These are phyloP conservation scores for Lamellibrachia luymesi DNA, from an alignment of 1,140 invertebrate genomes.

Conservation along the genomic window DNA sequence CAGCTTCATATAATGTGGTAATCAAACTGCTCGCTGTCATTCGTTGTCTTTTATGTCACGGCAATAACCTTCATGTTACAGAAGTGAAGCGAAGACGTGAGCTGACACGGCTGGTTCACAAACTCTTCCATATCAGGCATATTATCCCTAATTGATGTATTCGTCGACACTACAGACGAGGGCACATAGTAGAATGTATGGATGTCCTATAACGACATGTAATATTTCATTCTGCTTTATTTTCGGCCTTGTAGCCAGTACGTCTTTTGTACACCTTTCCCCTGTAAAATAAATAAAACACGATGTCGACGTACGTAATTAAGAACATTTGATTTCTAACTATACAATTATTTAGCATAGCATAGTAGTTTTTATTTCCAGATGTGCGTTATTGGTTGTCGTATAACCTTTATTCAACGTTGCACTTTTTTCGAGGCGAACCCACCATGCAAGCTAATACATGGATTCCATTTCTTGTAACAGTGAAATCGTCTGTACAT, in stretches of 20 bases:
- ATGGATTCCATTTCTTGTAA: too few species aligned
- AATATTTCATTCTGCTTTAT: slow-evolving; percentile 62
- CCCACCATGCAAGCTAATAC: too few species aligned
- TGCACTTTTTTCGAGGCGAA: too few species aligned
- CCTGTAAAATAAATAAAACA: slow-evolving; percentile 55
- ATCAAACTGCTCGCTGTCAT: too few species aligned
- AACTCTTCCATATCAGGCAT: neutral
- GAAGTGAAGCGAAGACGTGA: too few species aligned
- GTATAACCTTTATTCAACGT: too few species aligned
- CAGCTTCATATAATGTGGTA: too few species aligned
- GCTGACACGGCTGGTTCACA: too few species aligned
- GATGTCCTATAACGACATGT: neutral
- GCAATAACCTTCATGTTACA: neutral
- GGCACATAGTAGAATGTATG: neutral
- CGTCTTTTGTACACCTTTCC: slow-evolving; percentile 77
- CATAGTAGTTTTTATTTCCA: too few species aligned
- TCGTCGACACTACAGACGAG: neutral
- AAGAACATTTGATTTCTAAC: neutral
- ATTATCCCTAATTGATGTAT: neutral
- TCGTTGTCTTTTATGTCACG: too few species aligned
- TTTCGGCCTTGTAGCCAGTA: slow-evolving; percentile 74
- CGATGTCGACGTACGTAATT: neutral
- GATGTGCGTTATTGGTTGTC: too few species aligned
- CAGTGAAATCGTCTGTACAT: too few species aligned
- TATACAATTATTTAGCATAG: neutral